Evolutionary conservation across 1,140 invertebrate species (phyloP), one percentile per base, ranked within the genome.

Genomic region (Atta colombica): DNA sequence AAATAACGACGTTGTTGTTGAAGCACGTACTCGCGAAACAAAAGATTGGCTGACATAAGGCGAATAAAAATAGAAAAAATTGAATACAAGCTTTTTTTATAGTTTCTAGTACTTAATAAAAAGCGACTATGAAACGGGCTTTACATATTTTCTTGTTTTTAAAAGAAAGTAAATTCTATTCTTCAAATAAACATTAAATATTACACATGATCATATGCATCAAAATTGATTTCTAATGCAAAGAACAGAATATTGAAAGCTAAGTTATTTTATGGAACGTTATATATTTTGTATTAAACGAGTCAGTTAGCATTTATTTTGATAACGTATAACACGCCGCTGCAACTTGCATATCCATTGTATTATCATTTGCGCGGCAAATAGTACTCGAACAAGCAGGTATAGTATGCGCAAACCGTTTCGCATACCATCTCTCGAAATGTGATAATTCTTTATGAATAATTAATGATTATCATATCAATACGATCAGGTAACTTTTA

Each of bases 11-110:
- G 18, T 61, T 75, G 69, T 51, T 55, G 28, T 51, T 75, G 28
- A 58, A 61, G 55, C 80, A 75, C 55, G 55, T 75, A 75, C 18
- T 45, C 25, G 55, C 25, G 28, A 84, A 82, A 82, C 53, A 82
- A 84, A 84, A 84, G 55, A 84, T 74, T 61, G 55, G 14, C 71
- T 75, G 28, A 74, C 68, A 82, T 18, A 69, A 58, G 28, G 18
- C 28, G 55, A 84, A 63, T 63, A 21, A 75, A 84, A 75, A 84
- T 84, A 49, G 28, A 18, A 21, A 58, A 84, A 84, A n/a, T 49
- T 51, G 6, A 74, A 61, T 61, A 18, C 14, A 55, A 14, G n/a
- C 8, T 75, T 74, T 55, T 21, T 74, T 55, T 21, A 25, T 14
- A 21, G 14, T 35, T n/a, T 51, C 39, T 58, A 35, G 8, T 0